These are phyloP conservation scores for Fragum fragum DNA, from an alignment of 2,888 invertebrate species.

Conservation along the genomic window DNA sequence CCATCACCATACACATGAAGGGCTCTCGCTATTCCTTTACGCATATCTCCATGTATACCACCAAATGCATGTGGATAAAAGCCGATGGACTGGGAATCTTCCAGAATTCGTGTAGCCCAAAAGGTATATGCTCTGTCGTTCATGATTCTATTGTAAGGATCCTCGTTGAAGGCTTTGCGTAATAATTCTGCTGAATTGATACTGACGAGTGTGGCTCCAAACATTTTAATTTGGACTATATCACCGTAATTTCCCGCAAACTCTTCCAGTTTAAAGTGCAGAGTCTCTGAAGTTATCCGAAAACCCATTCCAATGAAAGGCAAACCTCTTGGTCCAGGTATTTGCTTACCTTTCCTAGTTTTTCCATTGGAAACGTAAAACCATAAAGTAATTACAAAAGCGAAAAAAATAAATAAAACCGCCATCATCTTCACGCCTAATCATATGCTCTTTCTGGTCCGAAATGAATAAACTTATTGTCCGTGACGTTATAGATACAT, in stretches of 20 bases:
- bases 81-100: constrained; percentile 20
- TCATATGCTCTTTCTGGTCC: too few relatives aligned
- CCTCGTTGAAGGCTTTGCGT: constrained; percentile 27
- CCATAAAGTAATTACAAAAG: neutral
- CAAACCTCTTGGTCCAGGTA: constrained; percentile 41
- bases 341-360: constrained; percentile 10
- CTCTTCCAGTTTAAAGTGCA: constrained; percentile 15
- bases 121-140: constrained; percentile 39
- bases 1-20: constrained; percentile 39
- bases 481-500: too few relatives aligned
- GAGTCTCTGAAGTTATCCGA: constrained; percentile 19
- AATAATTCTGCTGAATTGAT: constrained; percentile 33
- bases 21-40: constrained; percentile 21
- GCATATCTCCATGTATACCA: constrained; percentile 22
- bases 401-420: neutral
- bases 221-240: constrained; percentile 35
- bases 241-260: constrained; percentile 33
- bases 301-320: constrained; percentile 38
- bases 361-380: neutral
- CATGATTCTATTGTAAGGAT: constrained; percentile 34
- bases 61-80: constrained; percentile 24
- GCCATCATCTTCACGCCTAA: neutral
- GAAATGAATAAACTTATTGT: too few relatives aligned
- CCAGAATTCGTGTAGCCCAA: constrained; percentile 36
- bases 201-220: constrained; percentile 26